Percentiles rank a stretch among this genome's conserved stretches.
phyloP scores from a whole-genome alignment of 2,888 invertebrate species.

The Tuta absoluta region DNA sequence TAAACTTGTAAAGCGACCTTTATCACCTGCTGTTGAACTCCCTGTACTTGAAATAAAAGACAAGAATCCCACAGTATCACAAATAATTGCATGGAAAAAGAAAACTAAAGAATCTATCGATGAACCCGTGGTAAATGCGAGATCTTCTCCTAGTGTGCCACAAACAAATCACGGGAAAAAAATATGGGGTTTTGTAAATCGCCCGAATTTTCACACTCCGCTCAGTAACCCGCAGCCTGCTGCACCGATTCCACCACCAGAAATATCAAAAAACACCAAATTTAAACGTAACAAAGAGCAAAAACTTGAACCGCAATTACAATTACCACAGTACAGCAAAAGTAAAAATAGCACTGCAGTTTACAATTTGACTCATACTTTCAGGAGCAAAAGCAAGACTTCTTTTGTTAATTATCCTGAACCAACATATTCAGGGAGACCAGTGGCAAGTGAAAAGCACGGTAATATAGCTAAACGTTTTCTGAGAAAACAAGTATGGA shows the following conservation, averaged over 20 bases:
- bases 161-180: neutral
- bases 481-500: conserved; percentile 45
- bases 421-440: neutral
- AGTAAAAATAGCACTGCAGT: neutral
- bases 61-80: neutral
- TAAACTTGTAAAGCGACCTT: neutral
- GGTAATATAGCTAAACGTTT: conserved; percentile 39
- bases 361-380: neutral
- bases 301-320: neutral
- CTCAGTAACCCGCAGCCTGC: neutral
- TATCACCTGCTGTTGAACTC: neutral
- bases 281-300: neutral
- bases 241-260: neutral
- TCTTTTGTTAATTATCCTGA: neutral
- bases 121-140: neutral
- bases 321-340: neutral
- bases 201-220: neutral
- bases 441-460: neutral
- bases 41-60: neutral
- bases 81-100: neutral
- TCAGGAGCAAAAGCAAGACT: neutral
- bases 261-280: neutral
- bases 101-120: neutral
- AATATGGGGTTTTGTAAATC: neutral
- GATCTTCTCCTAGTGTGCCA: neutral